Evolutionary conservation across 2,113 vertebrate species (phyloP), one percentile per base, ranked within the genome.

Genomic region (Maylandia zebra): DNA sequence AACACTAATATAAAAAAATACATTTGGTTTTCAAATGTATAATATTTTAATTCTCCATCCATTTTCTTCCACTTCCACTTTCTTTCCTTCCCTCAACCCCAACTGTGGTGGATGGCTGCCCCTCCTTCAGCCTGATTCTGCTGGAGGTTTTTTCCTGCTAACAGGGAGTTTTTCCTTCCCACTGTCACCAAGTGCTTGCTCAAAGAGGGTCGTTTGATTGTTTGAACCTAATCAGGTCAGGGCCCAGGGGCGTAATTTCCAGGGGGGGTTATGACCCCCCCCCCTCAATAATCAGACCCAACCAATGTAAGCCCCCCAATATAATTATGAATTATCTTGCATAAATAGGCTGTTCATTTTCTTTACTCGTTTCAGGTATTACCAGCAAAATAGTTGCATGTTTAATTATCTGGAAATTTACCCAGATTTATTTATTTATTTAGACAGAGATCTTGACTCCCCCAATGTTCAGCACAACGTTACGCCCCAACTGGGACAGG

Each of bases 281-380:
- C 5, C 57, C 8, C n/a, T 3, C 19, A 30, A 16, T 10, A 17
- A 61, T 61, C 14, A 19, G 57, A 34, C 30, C 57, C 57, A 59
- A 17, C 56, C 56, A 59, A 59, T 17, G 32, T 32, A 32, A 32
- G 5, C 8, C 5, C 57, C 27, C 57, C 14, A 30, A 59, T 59
- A 30, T 30, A 59, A 59, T 59, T 59, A 30, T 59, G 56, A 59
- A 59, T 59, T 59, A 59, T 59, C 56, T 59, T 59, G 27, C 56
- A 11, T 61, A 19, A 34, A 19, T 19, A 34, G 0, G 56, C 13
- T 64, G 59, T 1, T 64, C 1, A 11, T 64, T 64, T 19, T 64
- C 9, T 34, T 34, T 64, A 64, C 16, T 34, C 5, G 1, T 61
- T 61, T 34, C 16, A 61, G 2, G 16, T 7, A 61, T 61, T 7